These are phyloP conservation scores for Melanostigma gelatinosum DNA, from an alignment of 2,113 vertebrate genomes.

Conservation along the genomic window DNA sequence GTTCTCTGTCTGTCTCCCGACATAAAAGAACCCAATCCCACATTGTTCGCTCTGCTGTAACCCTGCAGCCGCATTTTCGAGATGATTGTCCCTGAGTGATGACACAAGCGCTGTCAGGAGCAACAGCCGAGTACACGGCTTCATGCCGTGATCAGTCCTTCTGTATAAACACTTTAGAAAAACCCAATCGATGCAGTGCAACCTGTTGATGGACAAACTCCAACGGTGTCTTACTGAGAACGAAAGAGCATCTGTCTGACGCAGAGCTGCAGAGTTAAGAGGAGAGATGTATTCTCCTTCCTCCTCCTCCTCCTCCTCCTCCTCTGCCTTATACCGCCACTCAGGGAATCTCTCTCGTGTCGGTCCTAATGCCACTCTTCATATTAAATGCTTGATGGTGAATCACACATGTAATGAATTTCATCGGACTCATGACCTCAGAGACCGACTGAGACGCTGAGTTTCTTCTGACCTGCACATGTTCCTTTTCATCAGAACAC, in stretches of 20 bases:
- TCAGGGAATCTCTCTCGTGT: conserved; percentile 40
- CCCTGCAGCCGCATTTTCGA: conserved; percentile 49
- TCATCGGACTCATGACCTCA: conserved; percentile 57
- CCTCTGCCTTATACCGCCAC: conserved; percentile 37
- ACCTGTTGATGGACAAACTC: conserved; percentile 63
- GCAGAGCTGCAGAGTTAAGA: neutral
- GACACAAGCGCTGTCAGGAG: conserved; percentile 63
- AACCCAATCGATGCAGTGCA: conserved; percentile 38
- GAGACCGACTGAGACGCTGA: neutral
- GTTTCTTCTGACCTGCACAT: conserved; percentile 42
- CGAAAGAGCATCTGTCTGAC: conserved; percentile 35
- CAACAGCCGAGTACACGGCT: conserved; percentile 59
- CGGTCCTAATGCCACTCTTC: conserved; percentile 62
- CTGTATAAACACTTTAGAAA: conserved; percentile 52
- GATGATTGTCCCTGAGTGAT: conserved; percentile 67
- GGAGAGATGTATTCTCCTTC: conserved; percentile 5
- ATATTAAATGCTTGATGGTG: conserved; percentile 57
- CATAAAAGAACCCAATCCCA: conserved; percentile 43
- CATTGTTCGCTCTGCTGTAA: conserved; percentile 59
- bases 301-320: conserved; percentile 35
- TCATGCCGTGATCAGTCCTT: conserved; percentile 50
- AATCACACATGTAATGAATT: conserved; percentile 65
- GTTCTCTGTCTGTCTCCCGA: conserved; percentile 7
- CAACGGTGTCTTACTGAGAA: conserved; percentile 31
- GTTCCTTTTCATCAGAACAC: conserved; percentile 39